Conservation (phyloP, 2,888 invertebrate genomes). For the Coleophora flavipennella region DNA sequence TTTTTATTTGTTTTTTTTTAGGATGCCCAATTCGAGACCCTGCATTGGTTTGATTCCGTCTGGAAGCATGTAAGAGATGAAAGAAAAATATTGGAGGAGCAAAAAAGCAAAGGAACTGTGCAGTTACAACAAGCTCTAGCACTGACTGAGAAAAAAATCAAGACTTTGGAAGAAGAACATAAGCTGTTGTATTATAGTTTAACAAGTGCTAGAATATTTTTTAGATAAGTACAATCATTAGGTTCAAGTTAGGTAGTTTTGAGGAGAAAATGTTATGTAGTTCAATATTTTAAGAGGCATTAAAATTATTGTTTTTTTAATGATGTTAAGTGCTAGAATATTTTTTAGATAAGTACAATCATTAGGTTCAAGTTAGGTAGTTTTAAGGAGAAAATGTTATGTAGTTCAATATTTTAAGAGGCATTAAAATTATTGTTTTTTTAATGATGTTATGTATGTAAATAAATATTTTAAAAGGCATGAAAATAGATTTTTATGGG, state of each 20-base stretch:
- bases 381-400: too few relatives aligned
- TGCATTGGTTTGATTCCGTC: slow-evolving; percentile 96
- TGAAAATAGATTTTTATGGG: too few relatives aligned
- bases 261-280: too few relatives aligned
- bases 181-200: slow-evolving; percentile 91
- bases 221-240: too few relatives aligned
- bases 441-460: too few relatives aligned
- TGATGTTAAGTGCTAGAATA: slow-evolving; percentile 94
- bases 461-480: too few relatives aligned
- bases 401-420: too few relatives aligned
- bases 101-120: slow-evolving; percentile 82
- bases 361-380: too few relatives aligned
- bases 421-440: too few relatives aligned
- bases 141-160: slow-evolving; percentile 88
- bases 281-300: too few relatives aligned
- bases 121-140: slow-evolving; percentile 95
- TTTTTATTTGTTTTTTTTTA: slow-evolving; percentile 24
- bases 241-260: too few relatives aligned
- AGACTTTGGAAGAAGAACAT: slow-evolving; percentile 83
- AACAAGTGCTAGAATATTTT: slow-evolving; percentile 96
- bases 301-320: too few relatives aligned
- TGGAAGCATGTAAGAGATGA: slow-evolving; percentile 80
- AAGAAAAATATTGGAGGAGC: slow-evolving; percentile 65
- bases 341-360: slow-evolving; percentile 93
- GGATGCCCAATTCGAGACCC: slow-evolving; percentile 87